These are phyloP conservation scores for Chaitophorus viminalis DNA, from an alignment of 2,888 invertebrate species.

Conservation along the genomic window DNA sequence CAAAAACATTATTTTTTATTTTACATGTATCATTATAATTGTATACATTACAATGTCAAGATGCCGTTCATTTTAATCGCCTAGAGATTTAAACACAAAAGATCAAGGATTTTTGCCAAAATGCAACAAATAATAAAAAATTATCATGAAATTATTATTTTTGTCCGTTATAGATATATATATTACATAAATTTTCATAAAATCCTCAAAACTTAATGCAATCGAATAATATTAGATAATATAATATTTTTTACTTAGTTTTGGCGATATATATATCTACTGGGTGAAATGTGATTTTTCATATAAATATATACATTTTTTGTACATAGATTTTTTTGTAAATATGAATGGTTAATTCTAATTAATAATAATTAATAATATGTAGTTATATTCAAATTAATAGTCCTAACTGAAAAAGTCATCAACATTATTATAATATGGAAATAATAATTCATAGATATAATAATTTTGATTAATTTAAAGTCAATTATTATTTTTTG, in stretches of 20 bases:
- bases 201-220: not conserved
- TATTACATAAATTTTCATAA: not conserved
- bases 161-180: not conserved
- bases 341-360: too few relatives aligned
- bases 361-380: too few relatives aligned
- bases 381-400: not conserved
- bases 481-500: not conserved
- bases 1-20: not conserved
- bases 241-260: not conserved
- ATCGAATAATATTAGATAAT: not conserved
- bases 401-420: not conserved
- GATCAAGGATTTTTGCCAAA: not conserved
- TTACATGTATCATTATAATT: not conserved
- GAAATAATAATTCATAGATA: not conserved
- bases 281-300: not conserved
- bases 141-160: not conserved
- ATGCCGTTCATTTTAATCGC: not conserved
- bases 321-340: too few relatives aligned
- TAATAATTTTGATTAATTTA: not conserved
- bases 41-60: slow-evolving; percentile 1
- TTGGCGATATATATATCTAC: not conserved
- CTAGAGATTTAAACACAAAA: not conserved
- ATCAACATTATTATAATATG: not conserved
- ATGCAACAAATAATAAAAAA: not conserved
- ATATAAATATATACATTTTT: too few relatives aligned